Conservation (phyloP, 2,113 vertebrate species). For the Dromas ardeola region DNA sequence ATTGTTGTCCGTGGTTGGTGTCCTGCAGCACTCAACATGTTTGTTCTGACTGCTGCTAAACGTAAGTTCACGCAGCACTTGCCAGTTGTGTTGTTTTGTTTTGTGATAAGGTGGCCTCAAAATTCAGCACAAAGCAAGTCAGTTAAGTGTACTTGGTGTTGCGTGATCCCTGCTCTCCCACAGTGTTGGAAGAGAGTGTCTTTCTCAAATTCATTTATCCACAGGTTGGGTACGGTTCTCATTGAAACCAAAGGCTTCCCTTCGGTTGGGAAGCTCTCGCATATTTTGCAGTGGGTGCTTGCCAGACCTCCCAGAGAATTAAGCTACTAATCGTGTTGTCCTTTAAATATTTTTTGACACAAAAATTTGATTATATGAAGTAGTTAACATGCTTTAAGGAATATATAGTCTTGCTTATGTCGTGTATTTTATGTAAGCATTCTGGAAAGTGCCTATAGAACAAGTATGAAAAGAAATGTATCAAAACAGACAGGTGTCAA, state of each 20-base stretch:
- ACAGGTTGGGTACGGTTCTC: background rate
- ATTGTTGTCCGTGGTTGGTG: background rate
- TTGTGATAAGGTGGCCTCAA: background rate
- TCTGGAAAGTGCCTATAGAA: background rate
- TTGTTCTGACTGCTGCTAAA: background rate
- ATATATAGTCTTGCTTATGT: background rate
- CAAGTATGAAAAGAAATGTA: background rate
- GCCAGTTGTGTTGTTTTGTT: background rate
- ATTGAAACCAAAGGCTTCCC: background rate
- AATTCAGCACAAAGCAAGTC: background rate
- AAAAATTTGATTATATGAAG: background rate
- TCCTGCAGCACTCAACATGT: background rate
- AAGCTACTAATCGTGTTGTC: background rate
- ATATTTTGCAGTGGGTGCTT: background rate
- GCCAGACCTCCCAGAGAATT: background rate
- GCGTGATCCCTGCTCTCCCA: background rate
- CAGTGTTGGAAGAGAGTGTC: background rate
- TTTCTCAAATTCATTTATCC: background rate
- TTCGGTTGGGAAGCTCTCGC: background rate
- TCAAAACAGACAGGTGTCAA: background rate
- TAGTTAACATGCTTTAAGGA: background rate
- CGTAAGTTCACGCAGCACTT: rapidly evolving
- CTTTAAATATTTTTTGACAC: background rate
- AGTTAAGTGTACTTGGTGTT: background rate
- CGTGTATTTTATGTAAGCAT: background rate